These are phyloP conservation scores for Pseudochaenichthys georgianus DNA, from an alignment of 2,797 vertebrate genomes.

Conservation along the genomic window DNA sequence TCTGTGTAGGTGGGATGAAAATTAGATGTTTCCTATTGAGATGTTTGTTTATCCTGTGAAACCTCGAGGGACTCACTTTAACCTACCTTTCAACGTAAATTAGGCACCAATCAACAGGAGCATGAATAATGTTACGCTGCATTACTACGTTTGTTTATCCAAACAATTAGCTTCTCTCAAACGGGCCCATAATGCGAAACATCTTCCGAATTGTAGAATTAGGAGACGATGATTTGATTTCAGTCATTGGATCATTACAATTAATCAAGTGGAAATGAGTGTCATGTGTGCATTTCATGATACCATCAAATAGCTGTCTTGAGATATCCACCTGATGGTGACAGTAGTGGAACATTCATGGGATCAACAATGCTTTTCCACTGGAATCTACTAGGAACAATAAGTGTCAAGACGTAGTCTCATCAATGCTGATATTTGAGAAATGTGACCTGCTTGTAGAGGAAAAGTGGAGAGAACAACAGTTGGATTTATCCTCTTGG, in stretches of 20 bases:
- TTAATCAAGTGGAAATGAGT: neutral
- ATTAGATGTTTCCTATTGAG: too few relatives aligned
- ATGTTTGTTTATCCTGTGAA: too few relatives aligned
- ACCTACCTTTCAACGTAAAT: too few relatives aligned
- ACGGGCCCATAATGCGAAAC: too few relatives aligned
- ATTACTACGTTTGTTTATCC: too few relatives aligned
- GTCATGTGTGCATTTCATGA: neutral
- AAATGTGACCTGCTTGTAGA: neutral
- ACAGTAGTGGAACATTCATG: neutral
- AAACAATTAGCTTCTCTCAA: too few relatives aligned
- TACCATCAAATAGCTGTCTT: neutral
- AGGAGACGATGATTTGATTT: too few relatives aligned
- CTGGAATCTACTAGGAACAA: neutral
- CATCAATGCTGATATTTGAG: neutral
- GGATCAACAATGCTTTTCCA: neutral
- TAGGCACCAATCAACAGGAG: too few relatives aligned
- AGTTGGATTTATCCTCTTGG: neutral
- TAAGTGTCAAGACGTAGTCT: accelerated
- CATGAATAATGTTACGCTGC: too few relatives aligned
- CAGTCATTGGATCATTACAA: neutral
- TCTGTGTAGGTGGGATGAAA: too few relatives aligned
- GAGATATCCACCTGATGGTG: neutral
- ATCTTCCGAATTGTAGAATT: too few relatives aligned
- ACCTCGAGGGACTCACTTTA: too few relatives aligned
- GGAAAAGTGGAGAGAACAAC: neutral